These are phyloP conservation scores for Phaetusa simplex DNA, from an alignment of 2,113 vertebrate genomes.

Conservation along the genomic window DNA sequence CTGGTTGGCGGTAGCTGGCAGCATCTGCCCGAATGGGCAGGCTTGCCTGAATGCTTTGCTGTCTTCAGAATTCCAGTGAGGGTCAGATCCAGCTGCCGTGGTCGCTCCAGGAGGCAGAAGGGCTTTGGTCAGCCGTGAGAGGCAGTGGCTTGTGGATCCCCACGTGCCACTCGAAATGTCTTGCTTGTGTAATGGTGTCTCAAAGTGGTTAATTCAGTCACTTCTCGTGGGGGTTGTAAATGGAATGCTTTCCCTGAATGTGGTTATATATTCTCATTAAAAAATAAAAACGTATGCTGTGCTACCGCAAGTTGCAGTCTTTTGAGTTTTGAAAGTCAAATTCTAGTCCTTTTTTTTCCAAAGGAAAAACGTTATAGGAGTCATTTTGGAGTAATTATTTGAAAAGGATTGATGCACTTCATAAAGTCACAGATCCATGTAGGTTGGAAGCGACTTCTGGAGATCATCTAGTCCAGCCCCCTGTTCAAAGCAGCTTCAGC, in stretches of 20 bases:
- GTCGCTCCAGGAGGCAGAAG: neutral
- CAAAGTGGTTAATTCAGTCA: neutral
- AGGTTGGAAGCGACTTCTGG: neutral
- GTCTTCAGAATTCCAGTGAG: neutral
- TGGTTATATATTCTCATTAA: neutral
- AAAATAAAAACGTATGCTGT: neutral
- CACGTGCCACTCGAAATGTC: neutral
- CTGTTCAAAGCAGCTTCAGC: neutral
- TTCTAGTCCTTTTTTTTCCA: neutral
- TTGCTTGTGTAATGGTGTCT: neutral
- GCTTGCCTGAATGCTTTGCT: neutral
- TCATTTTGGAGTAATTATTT: neutral
- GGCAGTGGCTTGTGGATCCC: neutral
- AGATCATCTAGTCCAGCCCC: neutral
- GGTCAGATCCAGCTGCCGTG: neutral
- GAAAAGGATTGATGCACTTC: neutral
- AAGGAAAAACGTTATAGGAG: neutral
- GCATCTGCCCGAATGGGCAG: fast-evolving
- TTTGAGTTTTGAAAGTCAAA: neutral
- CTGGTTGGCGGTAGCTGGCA: neutral
- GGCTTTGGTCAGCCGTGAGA: neutral
- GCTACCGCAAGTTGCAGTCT: fast-evolving
- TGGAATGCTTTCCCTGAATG: neutral
- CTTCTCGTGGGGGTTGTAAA: neutral
- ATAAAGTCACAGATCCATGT: neutral